Percentiles rank a stretch among this genome's conserved stretches.
Conservation (phyloP, 1,140 invertebrate genomes). For the Zaprionus lachaisei region DNA sequence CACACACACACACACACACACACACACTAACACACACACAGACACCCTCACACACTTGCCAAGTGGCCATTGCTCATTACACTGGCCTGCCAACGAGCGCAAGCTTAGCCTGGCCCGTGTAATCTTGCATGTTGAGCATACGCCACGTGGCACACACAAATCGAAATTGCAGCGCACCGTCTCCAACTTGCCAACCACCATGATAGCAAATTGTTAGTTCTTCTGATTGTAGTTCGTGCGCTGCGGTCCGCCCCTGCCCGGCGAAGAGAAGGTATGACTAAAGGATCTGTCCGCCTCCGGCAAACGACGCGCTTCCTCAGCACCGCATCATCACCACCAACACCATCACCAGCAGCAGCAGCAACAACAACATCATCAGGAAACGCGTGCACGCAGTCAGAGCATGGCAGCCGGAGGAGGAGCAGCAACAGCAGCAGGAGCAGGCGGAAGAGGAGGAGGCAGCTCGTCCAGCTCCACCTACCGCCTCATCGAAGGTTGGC, state of each 20-base stretch:
- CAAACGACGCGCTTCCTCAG: slow-evolving; percentile 74
- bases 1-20: slow-evolving; percentile 29
- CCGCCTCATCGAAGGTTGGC: slow-evolving; percentile 61
- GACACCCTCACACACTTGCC: slow-evolving; percentile 8
- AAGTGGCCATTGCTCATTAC: background rate
- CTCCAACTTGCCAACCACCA: slow-evolving; percentile 78
- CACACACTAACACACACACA: slow-evolving; percentile 24
- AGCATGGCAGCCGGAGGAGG: slow-evolving; percentile 41
- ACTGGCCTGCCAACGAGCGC: background rate
- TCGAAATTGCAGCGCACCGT: slow-evolving; percentile 66
- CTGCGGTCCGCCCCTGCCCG: slow-evolving; percentile 82
- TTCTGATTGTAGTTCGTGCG: slow-evolving; percentile 84
- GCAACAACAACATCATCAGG: slow-evolving; percentile 34
- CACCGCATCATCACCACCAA: slow-evolving; percentile 51
- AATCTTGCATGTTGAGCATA: slow-evolving; percentile 26
- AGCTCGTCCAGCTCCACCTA: background rate
- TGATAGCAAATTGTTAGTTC: slow-evolving; percentile 84
- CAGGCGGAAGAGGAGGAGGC: background rate
- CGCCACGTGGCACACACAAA: slow-evolving; percentile 24
- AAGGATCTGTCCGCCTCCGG: slow-evolving; percentile 79
- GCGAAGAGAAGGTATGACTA: slow-evolving; percentile 85
- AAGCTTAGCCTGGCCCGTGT: background rate
- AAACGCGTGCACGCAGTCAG: slow-evolving; percentile 57
- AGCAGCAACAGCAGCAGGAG: background rate
- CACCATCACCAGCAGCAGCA: slow-evolving; percentile 44